Conservation (phyloP, 1,140 invertebrate species). For the Acyrthosiphon pisum region DNA sequence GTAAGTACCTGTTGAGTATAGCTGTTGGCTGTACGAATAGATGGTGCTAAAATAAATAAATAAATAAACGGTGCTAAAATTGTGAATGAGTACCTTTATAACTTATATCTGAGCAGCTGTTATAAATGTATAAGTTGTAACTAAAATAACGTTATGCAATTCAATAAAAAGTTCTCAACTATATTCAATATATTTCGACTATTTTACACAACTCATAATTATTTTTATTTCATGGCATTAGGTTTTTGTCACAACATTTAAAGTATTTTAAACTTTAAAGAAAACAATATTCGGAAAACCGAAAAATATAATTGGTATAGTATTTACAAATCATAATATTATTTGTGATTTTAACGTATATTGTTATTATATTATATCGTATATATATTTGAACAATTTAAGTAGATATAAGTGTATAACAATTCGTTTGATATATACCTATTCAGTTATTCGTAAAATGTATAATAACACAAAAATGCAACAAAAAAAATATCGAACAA, state of each 20-base stretch:
- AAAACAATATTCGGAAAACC: background rate
- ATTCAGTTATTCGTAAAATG: background rate
- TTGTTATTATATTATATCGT: background rate
- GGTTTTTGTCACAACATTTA: background rate
- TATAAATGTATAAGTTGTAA: background rate
- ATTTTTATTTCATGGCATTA: background rate
- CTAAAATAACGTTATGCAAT: background rate
- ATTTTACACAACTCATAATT: background rate
- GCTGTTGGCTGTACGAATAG: background rate
- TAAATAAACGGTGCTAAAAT: background rate
- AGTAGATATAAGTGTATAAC: background rate
- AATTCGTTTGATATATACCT: background rate
- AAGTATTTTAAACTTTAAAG: background rate
- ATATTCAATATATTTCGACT: constrained; percentile 43
- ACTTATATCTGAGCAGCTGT: background rate
- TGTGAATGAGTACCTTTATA: background rate
- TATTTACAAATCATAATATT: background rate
- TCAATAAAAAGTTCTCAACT: constrained; percentile 22
- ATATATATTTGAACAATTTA: constrained; percentile 2
- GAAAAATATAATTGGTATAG: background rate
- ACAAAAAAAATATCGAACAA: background rate
- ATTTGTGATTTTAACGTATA: background rate
- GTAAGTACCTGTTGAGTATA: too few relatives aligned
- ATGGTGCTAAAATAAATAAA: too few relatives aligned
- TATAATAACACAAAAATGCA: background rate